These are phyloP conservation scores for Ooceraea biroi DNA, from an alignment of 1,140 invertebrate species.

Conservation along the genomic window DNA sequence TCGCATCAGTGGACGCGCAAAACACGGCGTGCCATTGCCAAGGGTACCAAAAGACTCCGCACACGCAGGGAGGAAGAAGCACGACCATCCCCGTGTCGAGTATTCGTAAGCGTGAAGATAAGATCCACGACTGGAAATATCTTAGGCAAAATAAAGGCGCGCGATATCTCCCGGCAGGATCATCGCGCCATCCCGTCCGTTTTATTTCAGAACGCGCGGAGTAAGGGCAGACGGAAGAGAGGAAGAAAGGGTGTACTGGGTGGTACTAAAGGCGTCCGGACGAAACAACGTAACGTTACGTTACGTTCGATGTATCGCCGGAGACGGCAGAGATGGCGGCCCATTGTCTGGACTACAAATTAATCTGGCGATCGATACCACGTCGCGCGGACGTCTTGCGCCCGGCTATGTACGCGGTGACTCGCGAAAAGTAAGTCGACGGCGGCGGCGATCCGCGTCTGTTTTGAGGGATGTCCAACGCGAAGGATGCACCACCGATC, in stretches of 20 bases:
- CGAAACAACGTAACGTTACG: conserved; percentile 78
- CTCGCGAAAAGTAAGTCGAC: conserved; percentile 80
- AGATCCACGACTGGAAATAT: conserved; percentile 29
- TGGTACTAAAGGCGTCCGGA: conserved; percentile 56
- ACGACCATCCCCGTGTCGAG: conserved; percentile 3
- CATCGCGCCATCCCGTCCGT: conserved; percentile 1
- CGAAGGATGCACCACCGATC: conserved; percentile 59
- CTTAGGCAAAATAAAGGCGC: conserved; percentile 41
- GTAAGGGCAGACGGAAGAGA: not conserved
- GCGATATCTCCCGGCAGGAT: conserved; percentile 36
- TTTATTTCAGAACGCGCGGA: conserved; percentile 11
- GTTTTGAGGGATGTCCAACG: conserved; percentile 49
- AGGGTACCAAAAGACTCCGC: not conserved
- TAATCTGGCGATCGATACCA: conserved; percentile 85
- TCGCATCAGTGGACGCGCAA: conserved; percentile 1
- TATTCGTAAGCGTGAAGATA: conserved; percentile 20
- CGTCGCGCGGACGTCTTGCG: conserved; percentile 78
- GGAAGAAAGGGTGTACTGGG: conserved; percentile 4
- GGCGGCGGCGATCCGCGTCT: conserved; percentile 70
- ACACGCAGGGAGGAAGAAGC: conserved; percentile 5
- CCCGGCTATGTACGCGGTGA: conserved; percentile 77
- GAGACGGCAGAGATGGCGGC: conserved; percentile 82
- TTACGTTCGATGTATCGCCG: conserved; percentile 81
- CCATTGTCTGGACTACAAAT: conserved; percentile 86
- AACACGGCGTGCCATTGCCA: conserved; percentile 17